These are phyloP conservation scores for Speoplatyrhinus poulsoni DNA, from an alignment of 2,113 vertebrate species.

Conservation along the genomic window DNA sequence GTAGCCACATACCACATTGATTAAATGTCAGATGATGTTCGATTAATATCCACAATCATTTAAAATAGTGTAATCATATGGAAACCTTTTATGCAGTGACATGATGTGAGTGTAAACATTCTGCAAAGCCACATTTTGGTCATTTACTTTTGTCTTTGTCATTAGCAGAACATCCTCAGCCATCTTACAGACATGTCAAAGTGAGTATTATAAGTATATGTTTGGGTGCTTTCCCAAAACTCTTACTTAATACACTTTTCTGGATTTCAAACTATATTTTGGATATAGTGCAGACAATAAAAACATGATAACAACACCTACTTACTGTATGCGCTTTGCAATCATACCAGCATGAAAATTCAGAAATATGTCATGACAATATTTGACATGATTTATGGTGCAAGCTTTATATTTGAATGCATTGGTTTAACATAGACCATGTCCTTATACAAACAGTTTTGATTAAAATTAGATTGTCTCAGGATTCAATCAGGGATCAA, in stretches of 20 bases:
- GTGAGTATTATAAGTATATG: constrained; percentile 54
- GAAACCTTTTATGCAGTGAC: background rate
- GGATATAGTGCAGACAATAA: too few relatives aligned
- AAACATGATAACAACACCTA: too few relatives aligned
- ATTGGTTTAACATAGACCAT: background rate
- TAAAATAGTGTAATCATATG: too few relatives aligned
- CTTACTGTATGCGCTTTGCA: too few relatives aligned
- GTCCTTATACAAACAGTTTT: background rate
- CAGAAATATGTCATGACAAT: background rate
- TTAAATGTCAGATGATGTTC: too few relatives aligned
- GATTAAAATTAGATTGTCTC: background rate
- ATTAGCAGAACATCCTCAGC: constrained; percentile 35
- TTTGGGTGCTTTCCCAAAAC: too few relatives aligned
- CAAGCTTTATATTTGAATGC: background rate
- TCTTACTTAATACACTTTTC: too few relatives aligned
- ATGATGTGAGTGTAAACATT: background rate
- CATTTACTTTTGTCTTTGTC: background rate
- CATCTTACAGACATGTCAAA: constrained; percentile 66
- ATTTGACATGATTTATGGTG: background rate
- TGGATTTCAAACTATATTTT: background rate
- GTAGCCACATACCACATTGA: too few relatives aligned
- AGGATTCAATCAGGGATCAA: background rate
- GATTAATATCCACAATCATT: too few relatives aligned
- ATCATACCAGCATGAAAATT: too few relatives aligned
- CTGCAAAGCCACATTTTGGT: background rate